Evolutionary conservation across 2,797 vertebrate species (phyloP), one percentile per base, ranked within the genome.

Genomic region (Euphonia xanthogaster): DNA sequence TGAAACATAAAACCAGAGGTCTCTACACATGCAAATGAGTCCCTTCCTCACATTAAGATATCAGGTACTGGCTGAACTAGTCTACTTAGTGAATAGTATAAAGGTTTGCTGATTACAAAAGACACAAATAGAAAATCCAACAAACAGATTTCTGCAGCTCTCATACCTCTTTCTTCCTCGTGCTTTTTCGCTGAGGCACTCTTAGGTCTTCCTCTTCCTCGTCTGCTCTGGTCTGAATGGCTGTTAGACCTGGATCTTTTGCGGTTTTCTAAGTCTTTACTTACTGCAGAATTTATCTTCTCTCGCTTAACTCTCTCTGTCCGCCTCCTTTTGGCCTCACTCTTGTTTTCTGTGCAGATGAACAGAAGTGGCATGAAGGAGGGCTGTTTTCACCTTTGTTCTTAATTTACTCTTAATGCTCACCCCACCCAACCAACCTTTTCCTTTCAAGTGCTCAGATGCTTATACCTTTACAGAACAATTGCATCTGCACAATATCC

Each of bases 141-240:
- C 7, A 1, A 66, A 80, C 4, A 6, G 15, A 88, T 40, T 93
- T 88, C 45, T 93, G 37, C 44, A 54, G 31, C 86, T 88, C 67
- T 82, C 96, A 96, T 98, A 99, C 99, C 99, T 98, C 99, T 99
- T 92, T 99, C 99, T 70, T 99, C 99, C 68, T 99, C 99, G 6
- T 98, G 99, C 55, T 99, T 99, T 98, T 99, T 99, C 66, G 99
- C 97, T 30, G 99, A 98, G 47, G 98, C 98, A 30, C 98, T 99
- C 95, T 99, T 99, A 12, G 99, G 99, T 96, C 99, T 93, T 71
- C 99, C 99, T 87, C 99, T 98, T 58, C 99, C 99, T 94, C 99
- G 98, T 66, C 99, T 98, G 96, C 98, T 99, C 50, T 98, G 98
- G 93, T 99, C 99, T 53, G 99, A 99, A 68, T 99, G 99, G 97